Evolutionary conservation across 2,113 vertebrate genomes (phyloP).

Genomic region (Bothrops jararaca): DNA sequence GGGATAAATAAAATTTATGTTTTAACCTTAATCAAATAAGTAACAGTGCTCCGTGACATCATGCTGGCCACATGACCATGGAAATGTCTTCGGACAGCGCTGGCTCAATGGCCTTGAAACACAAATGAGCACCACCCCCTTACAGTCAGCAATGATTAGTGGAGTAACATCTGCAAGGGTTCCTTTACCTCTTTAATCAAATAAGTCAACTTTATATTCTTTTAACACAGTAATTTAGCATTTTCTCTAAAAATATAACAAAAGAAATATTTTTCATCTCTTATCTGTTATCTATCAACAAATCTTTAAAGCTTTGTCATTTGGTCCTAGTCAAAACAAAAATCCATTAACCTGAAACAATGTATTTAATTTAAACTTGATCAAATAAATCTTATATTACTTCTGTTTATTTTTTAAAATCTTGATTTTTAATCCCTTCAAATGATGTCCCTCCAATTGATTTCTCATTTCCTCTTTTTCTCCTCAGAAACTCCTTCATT

Average conservation of each 20-base stretch:
- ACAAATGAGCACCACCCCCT: neutral
- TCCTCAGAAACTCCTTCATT: neutral
- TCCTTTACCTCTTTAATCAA: neutral
- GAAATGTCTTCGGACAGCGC: neutral
- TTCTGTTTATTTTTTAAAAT: neutral
- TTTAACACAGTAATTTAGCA: neutral
- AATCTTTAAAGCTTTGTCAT: neutral
- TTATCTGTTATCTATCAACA: neutral
- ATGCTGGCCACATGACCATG: neutral
- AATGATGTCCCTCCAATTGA: too few species aligned
- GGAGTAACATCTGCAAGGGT: neutral
- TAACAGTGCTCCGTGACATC: neutral
- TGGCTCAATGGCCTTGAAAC: neutral
- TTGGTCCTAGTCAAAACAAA: neutral
- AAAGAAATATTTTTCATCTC: neutral
- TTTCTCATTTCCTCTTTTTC: neutral
- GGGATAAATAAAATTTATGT: neutral
- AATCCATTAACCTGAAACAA: neutral
- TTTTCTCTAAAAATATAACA: neutral
- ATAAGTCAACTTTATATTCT: neutral
- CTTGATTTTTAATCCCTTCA: neutral
- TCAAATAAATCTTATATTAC: neutral
- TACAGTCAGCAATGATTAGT: neutral
- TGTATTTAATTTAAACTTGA: neutral
- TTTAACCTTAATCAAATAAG: neutral